Evolutionary conservation across 2,888 invertebrate genomes (phyloP), one percentile per base, ranked within the genome.

Genomic region (Hypolimnas misippus): DNA sequence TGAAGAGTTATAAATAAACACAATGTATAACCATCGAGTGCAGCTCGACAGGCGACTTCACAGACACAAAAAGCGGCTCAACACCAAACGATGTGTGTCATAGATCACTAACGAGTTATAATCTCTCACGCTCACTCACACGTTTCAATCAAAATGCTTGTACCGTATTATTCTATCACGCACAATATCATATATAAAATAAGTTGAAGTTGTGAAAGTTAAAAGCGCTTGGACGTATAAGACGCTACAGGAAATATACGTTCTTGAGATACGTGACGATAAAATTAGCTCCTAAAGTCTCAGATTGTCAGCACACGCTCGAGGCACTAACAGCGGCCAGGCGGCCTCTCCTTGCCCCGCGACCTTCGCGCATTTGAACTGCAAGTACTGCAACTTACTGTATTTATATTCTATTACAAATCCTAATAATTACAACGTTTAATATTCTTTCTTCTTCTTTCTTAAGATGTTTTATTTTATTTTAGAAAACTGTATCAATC

Each of bases 21-120:
- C 40, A 25, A 21, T 21, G 21, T 31, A 10, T 14, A n/a, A 14
- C 31, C 17, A 33, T 51, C 0, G 31, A 25, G 46, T 49, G n/a
- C 31, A 10, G 31, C 29, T 16, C 51, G 16, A 8, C 50, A 21
- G 25, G 14, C 29, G 29, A 14, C 50, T 29, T 14, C 6, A 19
- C 21, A 1, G 35, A 8, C 12, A 21, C 44, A 57, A 57, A 49
- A 49, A 46, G 19, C 31, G 1, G 14, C 16, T 10, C 17, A 35
- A 14, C 25, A 21, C 56, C 10, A 57, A 57, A 17, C 50, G 31
- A 40, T 38, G 29, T 50, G 19, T 57, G 42, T 42, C 42, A 14
- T 58, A 52, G 51, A 58, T 58, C 51, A 58, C 51, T 33, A 42
- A 42, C 29, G 33, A 31, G 12, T 52, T 31, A 40, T 14, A 1